phyloP scores from a whole-genome alignment of 2,888 invertebrate genomes.

The Willowsia nigromaculata region DNA sequence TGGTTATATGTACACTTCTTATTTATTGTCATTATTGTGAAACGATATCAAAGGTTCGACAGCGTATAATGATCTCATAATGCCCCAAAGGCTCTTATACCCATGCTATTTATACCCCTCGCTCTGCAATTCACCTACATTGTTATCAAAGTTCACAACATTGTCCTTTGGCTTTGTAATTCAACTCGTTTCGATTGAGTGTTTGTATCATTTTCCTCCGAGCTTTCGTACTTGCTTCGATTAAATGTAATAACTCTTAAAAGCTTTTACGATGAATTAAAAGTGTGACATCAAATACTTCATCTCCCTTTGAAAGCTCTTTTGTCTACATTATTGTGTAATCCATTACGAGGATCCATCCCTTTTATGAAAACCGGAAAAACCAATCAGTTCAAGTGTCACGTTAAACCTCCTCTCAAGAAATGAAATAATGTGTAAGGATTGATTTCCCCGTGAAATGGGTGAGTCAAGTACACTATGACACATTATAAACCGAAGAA shows the following conservation, averaged over 20 bases:
- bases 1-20: neutral
- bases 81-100: too few species aligned
- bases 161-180: too few species aligned
- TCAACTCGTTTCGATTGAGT: too few species aligned
- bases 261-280: constrained; percentile 12
- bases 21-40: too few species aligned
- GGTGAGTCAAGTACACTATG: neutral
- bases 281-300: neutral
- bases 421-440: neutral
- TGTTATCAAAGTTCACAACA: neutral
- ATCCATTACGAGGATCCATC: neutral
- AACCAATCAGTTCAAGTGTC: neutral
- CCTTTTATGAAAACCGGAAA: neutral
- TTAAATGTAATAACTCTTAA: neutral
- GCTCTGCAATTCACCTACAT: neutral
- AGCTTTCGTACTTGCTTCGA: neutral
- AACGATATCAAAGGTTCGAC: too few species aligned
- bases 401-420: neutral
- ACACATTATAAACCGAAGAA: too few species aligned
- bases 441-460: too few species aligned
- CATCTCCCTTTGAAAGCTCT: neutral
- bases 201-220: too few species aligned
- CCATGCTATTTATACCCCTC: neutral
- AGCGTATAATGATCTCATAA: neutral
- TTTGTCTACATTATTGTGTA: neutral